Evolutionary conservation across 2,113 vertebrate species (phyloP).

Genomic region (Catagonus wagneri): DNA sequence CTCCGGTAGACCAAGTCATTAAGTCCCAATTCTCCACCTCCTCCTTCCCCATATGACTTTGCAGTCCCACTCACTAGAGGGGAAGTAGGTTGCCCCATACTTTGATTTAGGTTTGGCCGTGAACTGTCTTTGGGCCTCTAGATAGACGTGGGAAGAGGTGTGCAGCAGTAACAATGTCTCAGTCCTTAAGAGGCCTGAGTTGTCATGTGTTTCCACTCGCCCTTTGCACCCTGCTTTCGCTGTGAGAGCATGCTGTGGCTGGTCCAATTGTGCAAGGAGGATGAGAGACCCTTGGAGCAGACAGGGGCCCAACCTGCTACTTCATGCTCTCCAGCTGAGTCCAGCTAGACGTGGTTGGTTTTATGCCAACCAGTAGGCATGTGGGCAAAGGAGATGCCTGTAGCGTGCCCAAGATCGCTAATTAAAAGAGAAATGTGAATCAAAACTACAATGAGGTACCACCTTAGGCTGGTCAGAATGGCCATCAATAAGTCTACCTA

Average conservation of each 20-base stretch:
- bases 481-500: too few relatives aligned
- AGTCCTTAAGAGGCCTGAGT: background rate
- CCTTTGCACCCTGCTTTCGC: background rate
- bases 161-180: background rate
- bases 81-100: background rate
- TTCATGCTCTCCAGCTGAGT: background rate
- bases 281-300: background rate
- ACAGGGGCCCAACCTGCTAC: background rate
- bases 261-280: background rate
- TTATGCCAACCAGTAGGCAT: background rate
- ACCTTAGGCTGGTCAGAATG: too few relatives aligned
- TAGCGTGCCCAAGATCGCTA: too few relatives aligned
- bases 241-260: background rate
- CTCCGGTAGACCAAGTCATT: background rate
- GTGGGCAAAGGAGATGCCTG: background rate
- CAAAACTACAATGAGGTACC: too few relatives aligned
- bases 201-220: background rate
- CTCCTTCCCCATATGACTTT: background rate
- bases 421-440: too few relatives aligned
- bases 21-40: background rate
- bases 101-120: background rate
- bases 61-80: background rate
- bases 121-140: background rate
- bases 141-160: background rate
- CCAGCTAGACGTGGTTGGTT: background rate